Percentiles rank a stretch among this genome's conserved stretches.
Conservation (phyloP, 2,888 invertebrate species). For the Cosmorhoe ocellata region DNA sequence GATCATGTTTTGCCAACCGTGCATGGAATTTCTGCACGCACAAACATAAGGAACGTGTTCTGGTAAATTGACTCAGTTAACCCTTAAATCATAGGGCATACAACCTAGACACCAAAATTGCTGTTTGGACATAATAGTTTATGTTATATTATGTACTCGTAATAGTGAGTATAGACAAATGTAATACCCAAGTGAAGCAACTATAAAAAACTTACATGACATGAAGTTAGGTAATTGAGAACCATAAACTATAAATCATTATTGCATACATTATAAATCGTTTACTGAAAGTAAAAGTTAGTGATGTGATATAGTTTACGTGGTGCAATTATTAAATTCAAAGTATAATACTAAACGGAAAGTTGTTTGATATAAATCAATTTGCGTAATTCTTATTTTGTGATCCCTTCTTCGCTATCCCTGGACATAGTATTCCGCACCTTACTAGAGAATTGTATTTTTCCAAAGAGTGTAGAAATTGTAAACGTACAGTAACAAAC, state of each 20-base stretch:
- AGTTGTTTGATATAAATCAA: no score
- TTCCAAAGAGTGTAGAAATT: no score
- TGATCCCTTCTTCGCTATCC: no score
- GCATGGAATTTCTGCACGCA: constrained; percentile 55
- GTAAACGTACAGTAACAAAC: no score
- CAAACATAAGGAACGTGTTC: constrained; percentile 43
- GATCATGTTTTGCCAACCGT: constrained; percentile 38
- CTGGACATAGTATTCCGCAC: no score
- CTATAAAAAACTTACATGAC: constrained; percentile 13
- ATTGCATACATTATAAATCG: constrained; percentile 33
- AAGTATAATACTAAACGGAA: no score
- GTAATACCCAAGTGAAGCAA: constrained; percentile 25
- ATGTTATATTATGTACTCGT: not conserved
- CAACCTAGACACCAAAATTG: not conserved
- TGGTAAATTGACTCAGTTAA: constrained; percentile 41
- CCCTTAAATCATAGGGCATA: constrained; percentile 18
- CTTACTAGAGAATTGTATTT: no score
- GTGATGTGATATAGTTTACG: no score
- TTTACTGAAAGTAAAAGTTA: constrained; percentile 26
- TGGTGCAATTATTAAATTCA: no score
- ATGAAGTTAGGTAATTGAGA: constrained; percentile 28
- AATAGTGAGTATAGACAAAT: constrained; percentile 10
- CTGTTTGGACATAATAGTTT: no score
- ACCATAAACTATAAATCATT: constrained; percentile 34
- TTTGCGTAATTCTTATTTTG: no score